Base-by-base conservation (phyloP, 2,113 vertebrate genomes). In the Craseonycteris thonglongyai region DNA sequence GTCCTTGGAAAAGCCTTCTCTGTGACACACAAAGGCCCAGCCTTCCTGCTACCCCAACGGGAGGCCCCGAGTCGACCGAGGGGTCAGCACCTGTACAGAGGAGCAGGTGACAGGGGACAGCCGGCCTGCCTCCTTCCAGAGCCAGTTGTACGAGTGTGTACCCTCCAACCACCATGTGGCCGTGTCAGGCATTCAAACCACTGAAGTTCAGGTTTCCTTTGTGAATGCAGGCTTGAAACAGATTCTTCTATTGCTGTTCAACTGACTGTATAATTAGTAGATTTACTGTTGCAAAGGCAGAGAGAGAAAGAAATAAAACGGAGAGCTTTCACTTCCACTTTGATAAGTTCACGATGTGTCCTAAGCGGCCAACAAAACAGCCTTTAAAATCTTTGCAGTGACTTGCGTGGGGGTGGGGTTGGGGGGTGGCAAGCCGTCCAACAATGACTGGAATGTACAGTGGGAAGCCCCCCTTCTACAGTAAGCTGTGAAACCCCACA, bases 211-310 rank as follows among this genome's bases (percentile, higher is more conserved):
- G 98, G 91, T 98, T 97, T 97, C 98, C 98, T 99, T 99, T 99
- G 98, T 98, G 98, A 97, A 96, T 72, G 96, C 98, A 97, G 98
- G 98, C 98, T 98, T 99, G 98, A 98, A 99, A 99, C 99, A 99
- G 99, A 99, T 99, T 98, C 98, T 98, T 98, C 98, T 98, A 99
- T 99, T 99, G 99, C 98, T 99, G 99, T 98, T 99, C 99, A 99
- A 98, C 99, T 99, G 98, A 99, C 98, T 99, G 99, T 99, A 99
- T 99, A 99, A 99, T 99, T 99, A 98, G 98, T 98, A 98, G 98
- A 98, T 99, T 98, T 99, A 98, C 98, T 98, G 98, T 98, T 98
- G 98, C 97, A 98, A 99, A 98, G 98, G 98, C n/a, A 98, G 94
- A 93, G 90, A 71, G 5, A 51, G 69, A 98, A 98, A 97, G 88